Base-by-base conservation (phyloP, 2,113 vertebrate genomes). In the Hepsetus odoe region DNA sequence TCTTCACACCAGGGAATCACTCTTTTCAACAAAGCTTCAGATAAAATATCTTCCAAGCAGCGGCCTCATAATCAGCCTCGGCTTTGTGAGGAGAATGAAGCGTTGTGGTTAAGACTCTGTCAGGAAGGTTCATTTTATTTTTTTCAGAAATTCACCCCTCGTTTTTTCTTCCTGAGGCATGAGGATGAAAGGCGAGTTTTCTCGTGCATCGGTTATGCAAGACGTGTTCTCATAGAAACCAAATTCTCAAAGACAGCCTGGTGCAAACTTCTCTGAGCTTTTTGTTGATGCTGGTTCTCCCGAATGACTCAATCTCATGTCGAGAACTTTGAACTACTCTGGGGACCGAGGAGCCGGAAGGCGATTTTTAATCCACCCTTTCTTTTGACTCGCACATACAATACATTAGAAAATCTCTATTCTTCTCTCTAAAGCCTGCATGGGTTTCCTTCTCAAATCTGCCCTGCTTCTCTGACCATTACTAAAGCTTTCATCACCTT, bases 281-380 rank as follows among this genome's bases (percentile, higher is more conserved):
- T 49, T 49, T 49, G 46, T 49, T 20, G 59, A 62, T 30, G 18
- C 16, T 33, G 30, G 28, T 33, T 32, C 14, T 62, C 14, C 14
- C 59, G 32, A 33, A 20, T 62, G 59, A 62, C 28, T 62, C 28
- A 62, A 33, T 62, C 59, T 62, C 26, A 20, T 33, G 16, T 33
- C 18, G 59, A 62, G 28, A 33, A 61, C 58, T 61, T 30, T 61
- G 58, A 59, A 59, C 56, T 59, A 14, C 59, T 62, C 26, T 62
- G 30, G 32, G 59, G 13, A 16, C 59, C 46, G 4, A 20, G 28
- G 30, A 33, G 30, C 20, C 58, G 18, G 59, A 20, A 20, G 59
- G 59, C 30, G 14, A 33, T 49, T 62, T 62, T 62, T 62, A 62
- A 62, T 62, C 58, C 58, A 61, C 18, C 32, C 58, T 30, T 32